Base-by-base conservation (phyloP, 2,797 vertebrate genomes). In the Semaprochilodus insignis region DNA sequence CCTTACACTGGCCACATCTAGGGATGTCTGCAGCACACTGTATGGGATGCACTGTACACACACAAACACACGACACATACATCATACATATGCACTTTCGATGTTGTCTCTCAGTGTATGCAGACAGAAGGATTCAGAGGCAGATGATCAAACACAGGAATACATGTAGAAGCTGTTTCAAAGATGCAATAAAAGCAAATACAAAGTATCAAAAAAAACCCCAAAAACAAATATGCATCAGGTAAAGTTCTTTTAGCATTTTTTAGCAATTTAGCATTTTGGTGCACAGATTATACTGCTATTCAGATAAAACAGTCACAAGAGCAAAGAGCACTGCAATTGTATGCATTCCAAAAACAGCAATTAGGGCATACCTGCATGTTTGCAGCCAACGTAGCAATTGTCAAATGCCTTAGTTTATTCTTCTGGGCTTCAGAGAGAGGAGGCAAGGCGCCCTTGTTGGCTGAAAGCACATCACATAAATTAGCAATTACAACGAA, bases 391-490 rank as follows among this genome's bases (percentile, higher is more conserved):
- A 96, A 85, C 91, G 92, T 95, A 87, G 95, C 94, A 71, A 95
- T 94, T 8, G 95, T 96, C 74, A 96, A 91, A 80, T 96, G 95
- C 36, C 94, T 95, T 89, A 96, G 91, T 89, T 96, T 96, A 90
- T 96, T 96, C 81, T 92, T 94, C 92, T 96, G 95, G 81, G 91
- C 90, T 27, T 81, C 83, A 55, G 94, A 94, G 88, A 96, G 88
- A 87, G 92, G 93, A 66, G 95, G 96, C 76, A 96, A 92, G 83
- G 89, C 93, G 77, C 91, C 92, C 90, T 95, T 95, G 87, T 94
- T 95, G 81, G 93, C 96, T 96, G 88, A 75, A 87, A 85, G 55
- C 88, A 93, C 25, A 52, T 6, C 2, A 15, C n/a, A 73, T 74
- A n/a, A 65, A 51, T 16, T 74, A 74, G 13, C 5, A 72, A n/a